Evolutionary conservation across 1,140 invertebrate species (phyloP).

Genomic region (Dreissena rostriformis): DNA sequence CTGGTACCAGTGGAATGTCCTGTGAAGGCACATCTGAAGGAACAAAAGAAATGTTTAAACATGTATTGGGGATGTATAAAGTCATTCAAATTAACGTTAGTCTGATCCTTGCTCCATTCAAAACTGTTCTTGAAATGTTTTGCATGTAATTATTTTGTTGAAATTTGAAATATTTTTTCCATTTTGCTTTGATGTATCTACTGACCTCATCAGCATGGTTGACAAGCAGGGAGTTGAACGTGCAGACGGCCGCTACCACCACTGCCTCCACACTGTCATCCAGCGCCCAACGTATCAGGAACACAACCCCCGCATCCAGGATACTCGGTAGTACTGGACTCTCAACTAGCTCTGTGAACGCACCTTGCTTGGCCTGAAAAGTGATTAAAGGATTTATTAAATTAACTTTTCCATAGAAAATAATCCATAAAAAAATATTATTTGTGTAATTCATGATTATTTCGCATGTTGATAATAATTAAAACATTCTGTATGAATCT

Average conservation of each 20-base stretch:
- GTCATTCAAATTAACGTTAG: too few relatives aligned
- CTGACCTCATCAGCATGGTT: conserved; percentile 88
- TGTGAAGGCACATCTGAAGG: too few relatives aligned
- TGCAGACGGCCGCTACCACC: conserved; percentile 88
- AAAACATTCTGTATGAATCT: too few relatives aligned
- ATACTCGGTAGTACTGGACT: conserved; percentile 82
- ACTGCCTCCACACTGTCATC: conserved; percentile 91
- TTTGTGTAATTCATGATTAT: too few relatives aligned
- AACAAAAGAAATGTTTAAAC: too few relatives aligned
- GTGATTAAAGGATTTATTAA: too few relatives aligned
- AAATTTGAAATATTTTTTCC: not conserved
- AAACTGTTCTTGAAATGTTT: too few relatives aligned
- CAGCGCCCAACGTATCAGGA: conserved; percentile 91
- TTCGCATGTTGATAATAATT: too few relatives aligned
- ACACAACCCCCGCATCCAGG: conserved; percentile 86
- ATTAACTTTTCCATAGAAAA: too few relatives aligned
- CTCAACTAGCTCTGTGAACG: conserved; percentile 83
- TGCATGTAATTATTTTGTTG: not conserved
- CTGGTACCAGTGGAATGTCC: conserved; percentile 84
- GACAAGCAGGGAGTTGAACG: conserved; percentile 88
- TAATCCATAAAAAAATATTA: too few relatives aligned
- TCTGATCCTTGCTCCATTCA: not conserved
- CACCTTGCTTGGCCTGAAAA: conserved; percentile 77
- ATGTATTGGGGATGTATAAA: too few relatives aligned
- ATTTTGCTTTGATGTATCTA: not conserved